Base-by-base conservation (phyloP, 2,113 vertebrate genomes). In the Plectropomus leopardus region DNA sequence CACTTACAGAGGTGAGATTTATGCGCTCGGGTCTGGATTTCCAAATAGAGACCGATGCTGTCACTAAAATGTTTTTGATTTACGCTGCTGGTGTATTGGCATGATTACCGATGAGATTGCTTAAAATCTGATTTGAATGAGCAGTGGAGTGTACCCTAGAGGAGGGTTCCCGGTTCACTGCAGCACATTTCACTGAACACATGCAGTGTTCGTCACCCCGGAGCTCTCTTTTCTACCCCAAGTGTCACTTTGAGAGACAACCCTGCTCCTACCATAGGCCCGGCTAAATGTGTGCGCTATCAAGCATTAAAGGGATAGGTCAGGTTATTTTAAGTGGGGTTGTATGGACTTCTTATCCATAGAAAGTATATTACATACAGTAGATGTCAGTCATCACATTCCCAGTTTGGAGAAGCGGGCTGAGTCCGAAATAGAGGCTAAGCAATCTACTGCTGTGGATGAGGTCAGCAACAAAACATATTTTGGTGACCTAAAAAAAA, bases 1-100 rank as follows among this genome's bases (percentile, higher is more conserved):
- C 69, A 88, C 88, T 90, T 87, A 86, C 88, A 86, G 86, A 91
- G 83, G 87, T 87, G 89, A 91, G 92, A 93, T 94, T 94, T 93
- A 94, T 90, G 89, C 83, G 88, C 72, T 1, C n/a, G 69, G 86
- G 85, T 88, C 86, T 86, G 86, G 79, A 66, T 88, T 88, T 82
- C 75, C 69, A 81, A 93, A 91, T 58, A 63, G 89, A 87, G 84
- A 92, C 82, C 73, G n/a, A 82, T 70, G 84, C 75, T 80, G 81
- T 89, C 88, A 79, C 61, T 73, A 63, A 87, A 87, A 89, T 77
- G 83, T 70, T 76, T 76, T 74, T 91, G 89, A 91, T 91, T 88
- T 88, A 91, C 36, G 23, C 61, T 44, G 64, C 50, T 7, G 48
- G 53, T 2, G 63, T 76, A 81, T 66, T 60, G 70, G 65, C 6